phyloP scores from a whole-genome alignment of 2,888 invertebrate species.

The Brachypalpus laphriformis region DNA sequence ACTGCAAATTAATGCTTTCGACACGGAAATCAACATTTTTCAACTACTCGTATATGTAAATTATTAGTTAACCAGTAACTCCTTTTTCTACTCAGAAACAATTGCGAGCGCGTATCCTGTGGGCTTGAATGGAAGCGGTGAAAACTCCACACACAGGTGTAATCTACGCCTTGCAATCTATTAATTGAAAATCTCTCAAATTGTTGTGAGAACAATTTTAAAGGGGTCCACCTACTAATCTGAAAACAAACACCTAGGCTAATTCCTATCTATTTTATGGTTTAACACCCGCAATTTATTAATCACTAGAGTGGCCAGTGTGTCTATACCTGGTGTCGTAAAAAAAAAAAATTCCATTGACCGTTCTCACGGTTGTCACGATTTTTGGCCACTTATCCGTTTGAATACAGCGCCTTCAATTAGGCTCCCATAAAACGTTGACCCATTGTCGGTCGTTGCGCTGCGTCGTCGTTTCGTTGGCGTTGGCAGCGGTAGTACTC shows the following conservation, averaged over 20 bases:
- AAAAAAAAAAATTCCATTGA: conserved; percentile 21
- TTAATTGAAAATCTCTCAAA: conserved; percentile 65
- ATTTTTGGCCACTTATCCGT: conserved; percentile 40
- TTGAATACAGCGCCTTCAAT: conserved; percentile 59
- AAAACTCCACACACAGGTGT: conserved; percentile 59
- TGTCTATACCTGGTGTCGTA: not conserved
- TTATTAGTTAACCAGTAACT: conserved; percentile 65
- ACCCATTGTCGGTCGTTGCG: conserved; percentile 50
- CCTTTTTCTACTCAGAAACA: conserved; percentile 30
- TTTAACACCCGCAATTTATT: conserved; percentile 59
- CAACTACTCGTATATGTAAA: conserved; percentile 71
- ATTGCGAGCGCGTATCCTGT: conserved; percentile 50
- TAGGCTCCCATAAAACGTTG: conserved; percentile 55
- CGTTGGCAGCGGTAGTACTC: not conserved
- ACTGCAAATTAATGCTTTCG: conserved; percentile 73
- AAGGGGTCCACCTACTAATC: conserved; percentile 36
- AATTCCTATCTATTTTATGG: conserved; percentile 56
- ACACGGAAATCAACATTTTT: conserved; percentile 71
- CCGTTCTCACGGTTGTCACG: conserved; percentile 71
- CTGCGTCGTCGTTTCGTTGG: not conserved
- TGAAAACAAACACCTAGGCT: conserved; percentile 22
- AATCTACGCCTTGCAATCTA: conserved; percentile 63
- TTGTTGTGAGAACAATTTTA: not conserved
- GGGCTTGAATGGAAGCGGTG: conserved; percentile 51
- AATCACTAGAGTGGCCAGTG: conserved; percentile 26